phyloP scores from a whole-genome alignment of 2,888 invertebrate species.

The Pyrochroa serraticornis region DNA sequence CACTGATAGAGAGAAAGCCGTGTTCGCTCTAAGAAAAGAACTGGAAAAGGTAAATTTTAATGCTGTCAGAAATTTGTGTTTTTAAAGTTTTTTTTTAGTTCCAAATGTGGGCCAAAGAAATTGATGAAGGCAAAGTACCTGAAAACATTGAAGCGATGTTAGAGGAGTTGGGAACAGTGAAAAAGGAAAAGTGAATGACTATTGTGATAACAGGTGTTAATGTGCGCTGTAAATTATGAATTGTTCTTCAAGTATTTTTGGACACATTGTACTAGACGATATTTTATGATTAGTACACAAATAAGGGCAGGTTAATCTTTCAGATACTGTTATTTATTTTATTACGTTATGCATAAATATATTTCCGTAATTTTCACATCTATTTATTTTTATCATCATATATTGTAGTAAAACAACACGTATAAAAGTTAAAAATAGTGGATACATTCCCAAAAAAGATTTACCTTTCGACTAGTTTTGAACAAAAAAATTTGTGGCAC shows the following conservation, averaged over 20 bases:
- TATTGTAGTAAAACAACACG: too few relatives aligned
- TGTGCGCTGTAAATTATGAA: too few relatives aligned
- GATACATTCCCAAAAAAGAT: too few relatives aligned
- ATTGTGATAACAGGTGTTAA: slow-evolving; percentile 2
- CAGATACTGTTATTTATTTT: slow-evolving; percentile 2
- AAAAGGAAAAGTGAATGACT: slow-evolving; percentile 62
- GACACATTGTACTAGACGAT: too few relatives aligned
- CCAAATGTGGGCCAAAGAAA: slow-evolving; percentile 78
- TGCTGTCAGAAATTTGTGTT: slow-evolving; percentile 42
- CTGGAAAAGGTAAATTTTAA: slow-evolving; percentile 76
- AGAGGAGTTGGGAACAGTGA: slow-evolving; percentile 75
- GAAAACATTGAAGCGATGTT: slow-evolving; percentile 78
- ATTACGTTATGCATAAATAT: neutral
- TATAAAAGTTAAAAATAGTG: too few relatives aligned
- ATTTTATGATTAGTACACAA: too few relatives aligned
- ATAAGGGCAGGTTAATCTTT: too few relatives aligned
- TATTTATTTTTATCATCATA: neutral
- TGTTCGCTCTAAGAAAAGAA: slow-evolving; percentile 84
- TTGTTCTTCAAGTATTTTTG: too few relatives aligned
- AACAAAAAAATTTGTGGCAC: too few relatives aligned
- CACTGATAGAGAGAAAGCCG: slow-evolving; percentile 90
- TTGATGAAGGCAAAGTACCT: slow-evolving; percentile 81
- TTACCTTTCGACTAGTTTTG: too few relatives aligned
- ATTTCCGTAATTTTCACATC: neutral
- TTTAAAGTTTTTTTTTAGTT: slow-evolving; percentile 63